These are phyloP conservation scores for Taxidea taxus DNA, from an alignment of 2,113 vertebrate genomes.

Conservation along the genomic window DNA sequence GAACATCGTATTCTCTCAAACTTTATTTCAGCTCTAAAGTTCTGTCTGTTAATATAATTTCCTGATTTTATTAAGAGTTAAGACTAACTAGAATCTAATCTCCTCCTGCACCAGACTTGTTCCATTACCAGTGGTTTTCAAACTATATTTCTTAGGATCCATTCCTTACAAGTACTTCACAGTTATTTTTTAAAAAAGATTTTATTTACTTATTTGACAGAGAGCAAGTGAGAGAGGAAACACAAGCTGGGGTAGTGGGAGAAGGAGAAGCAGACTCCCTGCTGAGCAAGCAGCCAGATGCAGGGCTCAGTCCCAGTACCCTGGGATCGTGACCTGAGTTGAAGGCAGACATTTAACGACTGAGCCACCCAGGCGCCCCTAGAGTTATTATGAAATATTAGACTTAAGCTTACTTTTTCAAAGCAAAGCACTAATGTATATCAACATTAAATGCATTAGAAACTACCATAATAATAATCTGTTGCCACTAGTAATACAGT, in stretches of 20 bases:
- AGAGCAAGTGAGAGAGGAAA: too few species aligned
- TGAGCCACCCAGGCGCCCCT: too few species aligned
- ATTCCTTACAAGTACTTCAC: not conserved
- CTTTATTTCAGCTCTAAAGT: constrained; percentile 15
- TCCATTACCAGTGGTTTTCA: not conserved
- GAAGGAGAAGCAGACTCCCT: too few species aligned
- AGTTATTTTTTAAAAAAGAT: not conserved
- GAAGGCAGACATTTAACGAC: too few species aligned
- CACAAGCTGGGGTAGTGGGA: too few species aligned
- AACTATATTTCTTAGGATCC: not conserved
- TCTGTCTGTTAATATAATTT: constrained; percentile 27
- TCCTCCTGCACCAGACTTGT: not conserved
- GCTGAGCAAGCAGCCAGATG: too few species aligned
- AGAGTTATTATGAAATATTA: not conserved
- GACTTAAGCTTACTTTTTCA: constrained; percentile 19
- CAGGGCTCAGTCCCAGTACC: too few species aligned
- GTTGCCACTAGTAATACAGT: constrained; percentile 9
- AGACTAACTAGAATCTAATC: not conserved
- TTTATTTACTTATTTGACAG: too few species aligned
- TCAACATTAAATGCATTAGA: not conserved
- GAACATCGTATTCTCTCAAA: not conserved
- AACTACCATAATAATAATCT: not conserved
- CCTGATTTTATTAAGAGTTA: constrained; percentile 31
- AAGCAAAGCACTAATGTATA: not conserved
- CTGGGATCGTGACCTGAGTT: too few species aligned